phyloP scores from a whole-genome alignment of 1,140 invertebrate genomes.

The Apis mellifera region Amel_HAv3.1 CM009934.2:11393001-11393500 shows the following conservation, averaged over 20 bases:
- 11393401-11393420: not conserved
- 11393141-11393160: constrained; percentile 66
- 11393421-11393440: not conserved
- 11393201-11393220: not conserved
- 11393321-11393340: too few relatives aligned
- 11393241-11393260: constrained; percentile 15
- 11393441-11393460: constrained; percentile 4
- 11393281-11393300: too few relatives aligned
- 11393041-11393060: constrained; percentile 56
- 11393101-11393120: constrained; percentile 44
- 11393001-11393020: constrained; percentile 15
- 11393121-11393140: constrained; percentile 69
- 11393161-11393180: constrained; percentile 11
- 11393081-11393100: constrained; percentile 29
- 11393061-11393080: constrained; percentile 55
- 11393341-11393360: too few relatives aligned
- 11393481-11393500: constrained; percentile 47
- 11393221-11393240: constrained; percentile 15
- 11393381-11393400: not conserved
- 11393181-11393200: not conserved
- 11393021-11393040: not conserved
- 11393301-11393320: too few relatives aligned
- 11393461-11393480: not conserved
- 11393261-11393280: not conserved
- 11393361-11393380: too few relatives aligned